phyloP scores from a whole-genome alignment of 2,888 invertebrate genomes.

The Dolomedes plantarius region DNA sequence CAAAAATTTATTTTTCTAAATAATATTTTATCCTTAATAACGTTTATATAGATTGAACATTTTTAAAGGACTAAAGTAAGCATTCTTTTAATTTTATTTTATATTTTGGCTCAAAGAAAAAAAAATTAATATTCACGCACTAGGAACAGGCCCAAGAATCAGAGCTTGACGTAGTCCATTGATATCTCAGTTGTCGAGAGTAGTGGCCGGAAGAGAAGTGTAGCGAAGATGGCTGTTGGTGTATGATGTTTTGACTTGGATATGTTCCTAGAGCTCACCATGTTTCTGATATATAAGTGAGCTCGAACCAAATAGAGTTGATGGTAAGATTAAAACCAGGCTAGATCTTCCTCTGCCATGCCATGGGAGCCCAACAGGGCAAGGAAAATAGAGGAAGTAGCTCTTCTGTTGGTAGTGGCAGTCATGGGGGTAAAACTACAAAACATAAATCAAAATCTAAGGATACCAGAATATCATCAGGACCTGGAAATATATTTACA shows the following conservation, averaged over 20 bases:
- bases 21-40: too few species aligned
- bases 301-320: slow-evolving; percentile 20
- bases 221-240: slow-evolving; percentile 67
- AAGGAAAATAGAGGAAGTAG: slow-evolving; percentile 81
- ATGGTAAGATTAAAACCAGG: slow-evolving; percentile 68
- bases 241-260: slow-evolving; percentile 59
- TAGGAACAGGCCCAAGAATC: slow-evolving; percentile 6
- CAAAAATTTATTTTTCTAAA: too few species aligned
- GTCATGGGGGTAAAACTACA: slow-evolving; percentile 69
- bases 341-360: slow-evolving; percentile 53
- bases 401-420: slow-evolving; percentile 73
- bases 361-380: slow-evolving; percentile 94
- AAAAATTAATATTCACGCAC: not conserved
- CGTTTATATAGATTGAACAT: too few species aligned
- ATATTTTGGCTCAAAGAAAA: not conserved
- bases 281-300: slow-evolving; percentile 38
- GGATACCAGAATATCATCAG: slow-evolving; percentile 83
- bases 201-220: slow-evolving; percentile 66
- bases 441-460: slow-evolving; percentile 72
- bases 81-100: not conserved
- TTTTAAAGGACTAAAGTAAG: too few species aligned
- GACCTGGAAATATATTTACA: slow-evolving; percentile 90
- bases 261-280: slow-evolving; percentile 6
- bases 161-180: slow-evolving; percentile 18
- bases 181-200: slow-evolving; percentile 26